Percentiles rank a stretch among this genome's conserved stretches.
Evolutionary conservation across 2,888 invertebrate species (phyloP).

Genomic region (Philereme transversata): DNA sequence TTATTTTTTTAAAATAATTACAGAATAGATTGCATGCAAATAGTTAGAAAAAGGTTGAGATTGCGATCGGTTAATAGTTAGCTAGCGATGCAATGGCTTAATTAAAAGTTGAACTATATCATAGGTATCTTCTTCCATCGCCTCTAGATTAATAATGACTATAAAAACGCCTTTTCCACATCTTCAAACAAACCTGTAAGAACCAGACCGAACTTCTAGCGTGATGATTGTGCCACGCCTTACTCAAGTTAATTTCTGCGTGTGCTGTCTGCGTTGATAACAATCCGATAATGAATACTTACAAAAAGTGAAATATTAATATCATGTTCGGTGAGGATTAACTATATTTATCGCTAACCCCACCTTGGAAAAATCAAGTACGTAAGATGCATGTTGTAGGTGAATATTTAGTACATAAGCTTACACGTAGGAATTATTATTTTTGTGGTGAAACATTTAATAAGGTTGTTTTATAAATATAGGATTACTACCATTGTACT

Average conservation of each 20-base stretch:
- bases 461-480: too few relatives aligned
- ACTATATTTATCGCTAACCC: neutral
- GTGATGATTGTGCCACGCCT: constrained; percentile 26
- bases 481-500: too few relatives aligned
- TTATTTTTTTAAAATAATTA: constrained; percentile 14
- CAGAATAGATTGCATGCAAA: constrained; percentile 6
- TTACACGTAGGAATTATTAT: too few relatives aligned
- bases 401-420: too few relatives aligned
- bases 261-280: constrained; percentile 16
- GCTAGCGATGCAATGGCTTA: neutral
- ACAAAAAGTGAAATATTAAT: constrained; percentile 3
- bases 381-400: neutral
- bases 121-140: too few relatives aligned
- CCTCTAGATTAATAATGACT: neutral
- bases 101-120: too few relatives aligned
- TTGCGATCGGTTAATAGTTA: constrained; percentile 9
- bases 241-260: constrained; percentile 22
- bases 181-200: constrained; percentile 10
- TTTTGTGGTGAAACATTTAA: too few relatives aligned
- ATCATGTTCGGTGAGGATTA: constrained; percentile 13
- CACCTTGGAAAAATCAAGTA: neutral
- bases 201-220: constrained; percentile 17
- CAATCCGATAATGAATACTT: constrained; percentile 15
- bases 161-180: constrained; percentile 8
- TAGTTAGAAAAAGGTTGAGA: constrained; percentile 14